Conservation (phyloP, 2,113 vertebrate species). For the Trematocara unimaculatum region DNA sequence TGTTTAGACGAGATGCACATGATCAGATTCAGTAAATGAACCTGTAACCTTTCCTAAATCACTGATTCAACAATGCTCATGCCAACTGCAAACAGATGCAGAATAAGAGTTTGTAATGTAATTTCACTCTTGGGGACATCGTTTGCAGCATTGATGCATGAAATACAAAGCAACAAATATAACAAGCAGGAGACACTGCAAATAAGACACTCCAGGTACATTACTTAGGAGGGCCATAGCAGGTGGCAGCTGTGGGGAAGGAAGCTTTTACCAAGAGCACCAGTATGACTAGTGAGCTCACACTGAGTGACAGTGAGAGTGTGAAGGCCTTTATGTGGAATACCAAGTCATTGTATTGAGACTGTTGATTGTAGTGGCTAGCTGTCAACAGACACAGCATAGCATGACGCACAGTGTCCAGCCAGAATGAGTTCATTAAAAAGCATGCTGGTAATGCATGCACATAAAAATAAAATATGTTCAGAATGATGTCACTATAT, state of each 20-base stretch:
- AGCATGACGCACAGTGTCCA: slow-evolving; percentile 45
- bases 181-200: slow-evolving; percentile 2
- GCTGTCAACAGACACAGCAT: slow-evolving; percentile 39
- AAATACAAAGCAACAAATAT: slow-evolving; percentile 29
- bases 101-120: neutral
- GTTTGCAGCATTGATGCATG: slow-evolving; percentile 39
- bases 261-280: neutral
- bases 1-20: neutral
- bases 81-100: neutral
- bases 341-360: slow-evolving; percentile 3
- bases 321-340: slow-evolving; percentile 5
- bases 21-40: neutral
- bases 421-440: slow-evolving; percentile 30
- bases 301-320: neutral
- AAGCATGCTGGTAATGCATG: slow-evolving; percentile 66
- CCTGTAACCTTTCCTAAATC: neutral
- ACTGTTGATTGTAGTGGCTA: slow-evolving; percentile 14
- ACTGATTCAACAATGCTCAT: neutral
- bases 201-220: neutral
- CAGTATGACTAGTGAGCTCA: neutral
- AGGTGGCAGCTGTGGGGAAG: neutral
- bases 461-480: slow-evolving; percentile 17
- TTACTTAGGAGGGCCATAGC: neutral
- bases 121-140: slow-evolving; percentile 3
- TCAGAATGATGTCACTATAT: slow-evolving; percentile 32